Evolutionary conservation across 2,113 vertebrate genomes (phyloP), one percentile per base, ranked within the genome.

Genomic region (Misgurnus mizolepis): DNA sequence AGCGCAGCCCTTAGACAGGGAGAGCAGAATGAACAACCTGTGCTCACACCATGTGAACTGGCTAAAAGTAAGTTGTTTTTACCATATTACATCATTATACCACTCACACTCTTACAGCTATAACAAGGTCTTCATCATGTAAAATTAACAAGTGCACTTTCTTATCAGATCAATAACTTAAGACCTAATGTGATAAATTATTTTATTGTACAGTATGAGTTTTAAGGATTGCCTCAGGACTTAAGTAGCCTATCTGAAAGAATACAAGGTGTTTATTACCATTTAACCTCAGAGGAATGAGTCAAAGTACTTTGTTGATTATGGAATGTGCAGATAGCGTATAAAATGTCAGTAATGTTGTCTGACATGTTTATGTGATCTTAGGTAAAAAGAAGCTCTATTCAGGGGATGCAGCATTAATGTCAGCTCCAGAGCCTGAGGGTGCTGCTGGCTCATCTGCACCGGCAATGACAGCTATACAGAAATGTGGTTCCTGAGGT

Each of bases 1-100:
- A 81, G 84, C 74, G 88, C 87, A 15, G 82, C 88, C 62, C 39
- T 90, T 12, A 39, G 85, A 74, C 78, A 80, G 7, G 84, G 80
- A 39, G 88, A 90, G 84, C 84, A 83, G 45, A 56, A 55, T 47
- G 90, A 91, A 39, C 77, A 90, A 72, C 88, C 89, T 58, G 79
- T 86, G 4, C 50, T 73, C 10, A 90, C 88, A 86, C 88, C 90
- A 92, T 91, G 91, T 89, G 87, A 85, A 75, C 78, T 71, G 49
- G 88, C 86, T 85, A 80, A 53, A 75, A 89, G 91, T 93, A 81
- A 87, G 85, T 60, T 34, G 15, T 65, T 5, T 34, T 2, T 61
- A 3, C 10, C 11, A 27, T 12, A 0, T 47, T 6, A 6, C 14
- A 18, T 55, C 40, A 41, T 7, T 34, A 4, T 50, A n/a, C 40